These are phyloP conservation scores for Chrysochloris asiatica DNA, from an alignment of 2,113 vertebrate genomes.

Conservation along the genomic window DNA sequence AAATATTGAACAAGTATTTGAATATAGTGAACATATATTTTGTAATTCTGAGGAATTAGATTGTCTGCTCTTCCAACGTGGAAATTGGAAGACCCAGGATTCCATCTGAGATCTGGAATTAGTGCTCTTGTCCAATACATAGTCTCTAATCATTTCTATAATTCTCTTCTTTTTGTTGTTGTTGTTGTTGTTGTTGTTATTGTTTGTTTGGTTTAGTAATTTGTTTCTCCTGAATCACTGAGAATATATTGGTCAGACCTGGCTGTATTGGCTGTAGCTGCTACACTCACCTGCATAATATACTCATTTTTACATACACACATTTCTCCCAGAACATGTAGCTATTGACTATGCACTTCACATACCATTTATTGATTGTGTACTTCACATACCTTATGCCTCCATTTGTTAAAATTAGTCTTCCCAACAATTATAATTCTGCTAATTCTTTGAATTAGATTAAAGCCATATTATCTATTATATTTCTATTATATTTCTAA, in stretches of 20 bases:
- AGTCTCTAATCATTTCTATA: too few relatives aligned
- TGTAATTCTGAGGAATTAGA: neutral
- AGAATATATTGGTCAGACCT: neutral
- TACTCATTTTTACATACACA: neutral
- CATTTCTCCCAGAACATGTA: neutral
- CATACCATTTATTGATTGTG: neutral
- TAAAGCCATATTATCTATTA: neutral
- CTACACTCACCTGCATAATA: neutral
- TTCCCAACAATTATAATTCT: neutral
- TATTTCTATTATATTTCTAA: too few relatives aligned
- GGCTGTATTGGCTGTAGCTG: neutral
- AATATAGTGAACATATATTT: neutral
- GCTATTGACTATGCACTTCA: neutral
- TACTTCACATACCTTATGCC: accelerated
- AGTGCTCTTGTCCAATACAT: neutral
- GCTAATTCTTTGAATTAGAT: neutral
- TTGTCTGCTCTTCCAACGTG: neutral
- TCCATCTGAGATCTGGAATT: neutral
- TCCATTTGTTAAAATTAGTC: neutral
- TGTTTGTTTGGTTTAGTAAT: neutral
- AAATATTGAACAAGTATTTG: neutral
- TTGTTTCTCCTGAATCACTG: neutral
- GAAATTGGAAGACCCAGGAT: neutral
- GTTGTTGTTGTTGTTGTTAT: too few relatives aligned
- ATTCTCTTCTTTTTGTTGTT: too few relatives aligned